Evolutionary conservation across 2,113 vertebrate species (phyloP), one percentile per base, ranked within the genome.

Genomic region (Marmota flaviventris): DNA sequence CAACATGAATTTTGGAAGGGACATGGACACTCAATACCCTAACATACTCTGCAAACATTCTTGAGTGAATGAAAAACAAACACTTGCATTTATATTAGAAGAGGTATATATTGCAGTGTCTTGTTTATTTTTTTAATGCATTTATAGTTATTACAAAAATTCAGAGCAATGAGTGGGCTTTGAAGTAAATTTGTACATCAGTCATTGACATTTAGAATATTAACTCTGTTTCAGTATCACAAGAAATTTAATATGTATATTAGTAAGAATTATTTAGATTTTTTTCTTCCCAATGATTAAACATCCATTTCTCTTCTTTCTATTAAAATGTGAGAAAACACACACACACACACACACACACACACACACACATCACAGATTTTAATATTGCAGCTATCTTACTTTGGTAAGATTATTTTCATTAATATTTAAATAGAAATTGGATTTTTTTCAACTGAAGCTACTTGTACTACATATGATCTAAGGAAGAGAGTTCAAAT

Each of bases 271-370:
- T n/a, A 24, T 20, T 84, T 73, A 39, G 3, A 79, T 29, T 65
- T 29, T 42, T 93, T 92, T 67, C 24, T 91, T 73, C 3, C 16
- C 81, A 70, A 53, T 70, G 9, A 37, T 37, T 51, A 45, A 37
- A 17, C 17, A 90, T 73, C 34, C 81, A 24, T 0, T 65, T 92
- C 16, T 92, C 10, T 89, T 91, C 14, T 10, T 7, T 2, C 25
- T 70, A 22, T 32, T 91, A 39, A 69, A 63, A 77, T 1, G 11
- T 63, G 61, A 8, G 20, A 63, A 63, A 24, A 63, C 61, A 63
- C 0, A 22, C 11, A 56, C 1, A 39, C 22, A 75, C 2, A 70
- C 1, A 67, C 0, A 56, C 20, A 58, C 2, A n/a, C n/a, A n/a
- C 0, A 58, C 2, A 63, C 61, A 63, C 0, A 22, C 25, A 83